phyloP scores from a whole-genome alignment of 2,888 invertebrate species.

The Eumerus sabulonum region DNA sequence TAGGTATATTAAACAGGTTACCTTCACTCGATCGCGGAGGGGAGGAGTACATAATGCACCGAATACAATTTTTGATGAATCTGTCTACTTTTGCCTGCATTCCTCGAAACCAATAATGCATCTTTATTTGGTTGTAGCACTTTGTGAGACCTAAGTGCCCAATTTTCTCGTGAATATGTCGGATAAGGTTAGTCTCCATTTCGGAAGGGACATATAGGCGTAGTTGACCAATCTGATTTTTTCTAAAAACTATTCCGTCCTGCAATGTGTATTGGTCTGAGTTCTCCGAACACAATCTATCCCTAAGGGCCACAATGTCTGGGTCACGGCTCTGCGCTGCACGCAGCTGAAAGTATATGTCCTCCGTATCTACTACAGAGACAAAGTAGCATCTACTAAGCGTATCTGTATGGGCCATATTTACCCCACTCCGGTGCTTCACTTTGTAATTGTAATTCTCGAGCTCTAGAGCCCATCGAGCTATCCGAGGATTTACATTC shows the following conservation, averaged over 20 bases:
- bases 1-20: conserved; percentile 3
- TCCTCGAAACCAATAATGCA: neutral
- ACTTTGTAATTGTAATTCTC: neutral
- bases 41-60: neutral
- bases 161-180: conserved; percentile 4
- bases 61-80: neutral
- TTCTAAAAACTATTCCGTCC: conserved; percentile 4
- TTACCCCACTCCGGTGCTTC: neutral
- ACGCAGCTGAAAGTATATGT: too few relatives aligned
- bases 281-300: too few relatives aligned
- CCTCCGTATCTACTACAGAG: neutral
- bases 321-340: too few relatives aligned
- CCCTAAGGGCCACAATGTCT: too few relatives aligned
- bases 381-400: neutral
- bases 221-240: neutral
- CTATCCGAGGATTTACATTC: too few relatives aligned
- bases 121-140: neutral
- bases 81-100: conserved; percentile 1
- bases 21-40: neutral
- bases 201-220: too few relatives aligned
- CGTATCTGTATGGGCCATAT: too few relatives aligned
- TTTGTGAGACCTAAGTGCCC: neutral
- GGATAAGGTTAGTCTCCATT: neutral
- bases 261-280: neutral
- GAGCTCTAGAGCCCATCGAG: too few relatives aligned